A percentile compares a stretch with the other conserved stretches of the same genome.
Evolutionary conservation across 2,797 vertebrate genomes (phyloP).

Genomic region (Leucoraja ocellata): DNA sequence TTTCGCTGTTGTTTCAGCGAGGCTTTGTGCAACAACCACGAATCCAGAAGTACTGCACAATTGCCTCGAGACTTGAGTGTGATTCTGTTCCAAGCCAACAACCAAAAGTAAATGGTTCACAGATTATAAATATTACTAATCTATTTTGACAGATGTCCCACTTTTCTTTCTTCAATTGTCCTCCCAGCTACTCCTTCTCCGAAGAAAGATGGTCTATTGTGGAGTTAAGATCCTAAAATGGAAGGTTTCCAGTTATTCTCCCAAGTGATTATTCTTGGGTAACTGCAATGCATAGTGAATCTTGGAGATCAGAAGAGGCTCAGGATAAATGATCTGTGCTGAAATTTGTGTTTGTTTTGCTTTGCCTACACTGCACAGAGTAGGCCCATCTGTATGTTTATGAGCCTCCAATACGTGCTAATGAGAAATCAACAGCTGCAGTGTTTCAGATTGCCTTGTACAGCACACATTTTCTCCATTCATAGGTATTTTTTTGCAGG

Average conservation of each 20-base stretch:
- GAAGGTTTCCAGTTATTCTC: background rate
- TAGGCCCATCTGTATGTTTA: background rate
- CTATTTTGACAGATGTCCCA: background rate
- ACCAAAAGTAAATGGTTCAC: background rate
- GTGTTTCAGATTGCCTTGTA: too few species aligned
- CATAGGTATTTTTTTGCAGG: background rate
- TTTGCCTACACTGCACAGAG: too few species aligned
- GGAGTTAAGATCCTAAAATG: background rate
- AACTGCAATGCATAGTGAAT: background rate
- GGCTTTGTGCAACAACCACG: background rate
- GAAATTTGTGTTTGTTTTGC: background rate
- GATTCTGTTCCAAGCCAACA: background rate
- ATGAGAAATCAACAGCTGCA: too few species aligned
- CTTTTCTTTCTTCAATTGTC: slow-evolving; percentile 21
- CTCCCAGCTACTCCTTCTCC: background rate
- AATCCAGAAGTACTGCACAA: slow-evolving; percentile 27
- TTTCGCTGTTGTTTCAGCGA: background rate
- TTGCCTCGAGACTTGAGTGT: background rate
- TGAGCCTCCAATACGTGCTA: background rate
- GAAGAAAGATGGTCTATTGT: background rate
- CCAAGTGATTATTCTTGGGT: background rate
- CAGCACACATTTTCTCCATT: background rate
- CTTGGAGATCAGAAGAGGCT: background rate
- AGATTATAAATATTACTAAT: slow-evolving; percentile 15
- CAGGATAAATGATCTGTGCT: background rate